phyloP scores from a whole-genome alignment of 2,797 vertebrate species.

The Buphagus erythrorhynchus region DNA sequence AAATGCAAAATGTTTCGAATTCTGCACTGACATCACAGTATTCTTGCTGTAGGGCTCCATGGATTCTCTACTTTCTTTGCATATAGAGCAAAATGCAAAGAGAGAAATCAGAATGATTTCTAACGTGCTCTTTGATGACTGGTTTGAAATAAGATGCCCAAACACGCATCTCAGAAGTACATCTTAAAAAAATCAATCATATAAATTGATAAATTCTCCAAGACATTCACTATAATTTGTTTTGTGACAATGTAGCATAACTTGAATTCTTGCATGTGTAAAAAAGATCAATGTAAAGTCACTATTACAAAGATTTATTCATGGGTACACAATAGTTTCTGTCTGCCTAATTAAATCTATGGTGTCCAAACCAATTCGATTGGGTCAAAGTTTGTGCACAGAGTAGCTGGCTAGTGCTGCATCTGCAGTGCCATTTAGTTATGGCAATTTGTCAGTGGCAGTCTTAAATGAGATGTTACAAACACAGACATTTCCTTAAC shows the following conservation, averaged over 20 bases:
- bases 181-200: background rate
- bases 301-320: conserved; percentile 3
- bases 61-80: background rate
- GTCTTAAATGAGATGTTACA: background rate
- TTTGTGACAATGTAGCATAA: conserved; percentile 2
- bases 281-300: background rate
- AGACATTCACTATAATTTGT: background rate
- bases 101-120: background rate
- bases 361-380: background rate
- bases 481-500: background rate
- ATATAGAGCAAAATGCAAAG: background rate
- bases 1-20: background rate
- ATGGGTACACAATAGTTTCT: background rate
- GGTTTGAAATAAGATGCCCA: background rate
- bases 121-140: background rate
- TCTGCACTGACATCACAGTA: background rate
- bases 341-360: background rate
- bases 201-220: background rate
- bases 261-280: background rate
- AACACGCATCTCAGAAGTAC: background rate
- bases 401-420: background rate
- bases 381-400: background rate
- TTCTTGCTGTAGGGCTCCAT: background rate
- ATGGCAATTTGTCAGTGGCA: background rate
- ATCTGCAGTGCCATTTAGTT: background rate